phyloP scores from a whole-genome alignment of 1,140 invertebrate species.

The Caenorhabditis latens region DNA sequence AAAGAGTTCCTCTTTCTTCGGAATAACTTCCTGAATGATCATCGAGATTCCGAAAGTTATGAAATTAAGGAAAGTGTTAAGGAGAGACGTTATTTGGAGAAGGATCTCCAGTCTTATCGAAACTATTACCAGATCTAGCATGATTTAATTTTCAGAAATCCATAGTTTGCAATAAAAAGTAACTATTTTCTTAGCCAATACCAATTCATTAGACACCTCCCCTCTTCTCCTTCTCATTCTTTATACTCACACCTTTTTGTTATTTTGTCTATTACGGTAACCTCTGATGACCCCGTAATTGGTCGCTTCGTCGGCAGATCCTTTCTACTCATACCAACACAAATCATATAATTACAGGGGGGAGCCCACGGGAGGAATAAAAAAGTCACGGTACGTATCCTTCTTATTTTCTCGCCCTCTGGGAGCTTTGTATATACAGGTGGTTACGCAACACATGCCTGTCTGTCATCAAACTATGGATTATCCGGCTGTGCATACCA shows the following conservation, averaged over 20 bases:
- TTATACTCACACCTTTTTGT: constrained; percentile 5
- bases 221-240: background rate
- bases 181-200: too few relatives aligned
- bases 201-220: background rate
- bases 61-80: too few relatives aligned
- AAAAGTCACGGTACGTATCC: constrained; percentile 18
- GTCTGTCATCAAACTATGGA: constrained; percentile 52
- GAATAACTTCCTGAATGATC: background rate
- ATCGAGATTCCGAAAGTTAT: background rate
- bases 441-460: constrained; percentile 46
- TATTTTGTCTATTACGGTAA: constrained; percentile 10
- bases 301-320: constrained; percentile 26
- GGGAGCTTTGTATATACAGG: constrained; percentile 52
- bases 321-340: background rate
- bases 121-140: too few relatives aligned
- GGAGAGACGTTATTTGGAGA: too few relatives aligned
- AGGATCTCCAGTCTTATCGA: too few relatives aligned
- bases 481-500: constrained; percentile 49
- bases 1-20: constrained; percentile 7
- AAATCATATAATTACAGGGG: constrained; percentile 46
- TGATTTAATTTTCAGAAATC: too few relatives aligned
- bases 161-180: too few relatives aligned
- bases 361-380: background rate
- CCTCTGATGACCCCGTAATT: constrained; percentile 36
- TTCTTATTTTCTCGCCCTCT: background rate